These are phyloP conservation scores for Rhabditoides inermis DNA, from an alignment of 2,888 invertebrate genomes.

Conservation along the genomic window DNA sequence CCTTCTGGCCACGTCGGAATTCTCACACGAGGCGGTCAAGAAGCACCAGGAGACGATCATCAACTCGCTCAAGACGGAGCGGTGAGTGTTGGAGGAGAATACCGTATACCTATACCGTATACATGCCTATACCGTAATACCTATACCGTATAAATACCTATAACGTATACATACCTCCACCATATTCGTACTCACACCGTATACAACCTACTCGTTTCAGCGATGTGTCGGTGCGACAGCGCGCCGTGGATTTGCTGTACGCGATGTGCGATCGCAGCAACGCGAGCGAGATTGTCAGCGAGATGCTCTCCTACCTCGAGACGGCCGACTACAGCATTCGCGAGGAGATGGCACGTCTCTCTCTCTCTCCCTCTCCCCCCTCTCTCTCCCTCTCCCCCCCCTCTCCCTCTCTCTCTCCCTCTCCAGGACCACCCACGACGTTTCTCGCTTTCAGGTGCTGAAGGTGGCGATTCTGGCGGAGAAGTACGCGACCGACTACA, in stretches of 20 bases:
- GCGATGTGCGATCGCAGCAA: conserved; percentile 99
- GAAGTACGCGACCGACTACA: conserved; percentile 97
- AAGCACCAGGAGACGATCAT: conserved; percentile 99
- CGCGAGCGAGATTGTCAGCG: conserved; percentile 97
- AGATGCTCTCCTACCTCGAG: conserved; percentile 97
- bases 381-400: no score
- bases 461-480: conserved; percentile 98
- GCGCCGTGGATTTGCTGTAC: conserved; percentile 93
- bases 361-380: no score
- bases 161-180: not conserved
- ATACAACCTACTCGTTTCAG: conserved; percentile 5
- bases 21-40: conserved; percentile 97
- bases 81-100: conserved; percentile 61
- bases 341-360: conserved; percentile 93
- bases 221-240: conserved; percentile 69
- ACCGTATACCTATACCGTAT: no score
- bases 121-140: no score
- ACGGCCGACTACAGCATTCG: conserved; percentile 98
- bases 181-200: not conserved
- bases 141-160: no score
- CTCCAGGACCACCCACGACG: no score
- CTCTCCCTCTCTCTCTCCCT: no score
- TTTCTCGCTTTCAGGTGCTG: conserved; percentile 61
- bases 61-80: conserved; percentile 74
- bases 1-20: conserved; percentile 93